phyloP scores from a whole-genome alignment of 2,797 vertebrate species.

The Gymnoscopelus braueri region DNA sequence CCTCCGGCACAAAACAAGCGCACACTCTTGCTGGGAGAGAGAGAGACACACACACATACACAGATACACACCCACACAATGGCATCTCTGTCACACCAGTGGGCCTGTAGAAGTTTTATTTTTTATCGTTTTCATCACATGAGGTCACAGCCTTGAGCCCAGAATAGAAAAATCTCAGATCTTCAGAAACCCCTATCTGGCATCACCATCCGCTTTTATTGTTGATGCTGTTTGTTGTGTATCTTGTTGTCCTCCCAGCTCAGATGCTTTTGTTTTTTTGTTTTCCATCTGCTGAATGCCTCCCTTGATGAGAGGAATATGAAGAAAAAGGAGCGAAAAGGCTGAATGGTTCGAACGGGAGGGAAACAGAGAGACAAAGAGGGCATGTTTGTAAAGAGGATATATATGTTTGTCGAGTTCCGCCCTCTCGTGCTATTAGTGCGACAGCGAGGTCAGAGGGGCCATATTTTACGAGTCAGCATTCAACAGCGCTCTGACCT shows the following conservation, averaged over 20 bases:
- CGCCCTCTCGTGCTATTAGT: constrained; percentile 25
- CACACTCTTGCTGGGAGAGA: constrained; percentile 31
- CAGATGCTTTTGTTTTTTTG: constrained; percentile 6
- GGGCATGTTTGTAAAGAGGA: background rate
- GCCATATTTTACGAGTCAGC: constrained; percentile 39
- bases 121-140: constrained; percentile 56
- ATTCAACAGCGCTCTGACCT: constrained; percentile 35
- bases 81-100: constrained; percentile 60
- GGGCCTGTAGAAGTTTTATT: constrained; percentile 43
- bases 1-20: constrained; percentile 32
- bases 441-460: constrained; percentile 35
- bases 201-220: constrained; percentile 18
- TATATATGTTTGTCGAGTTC: background rate
- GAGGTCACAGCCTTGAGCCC: constrained; percentile 43
- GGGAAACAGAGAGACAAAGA: background rate
- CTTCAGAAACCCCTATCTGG: constrained; percentile 26
- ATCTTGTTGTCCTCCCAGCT: constrained; percentile 24
- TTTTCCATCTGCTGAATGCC: constrained; percentile 10
- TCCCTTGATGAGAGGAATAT: constrained; percentile 8
- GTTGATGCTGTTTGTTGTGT: constrained; percentile 18
- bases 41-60: constrained; percentile 14
- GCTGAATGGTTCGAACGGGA: background rate
- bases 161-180: constrained; percentile 33
- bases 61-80: constrained; percentile 44
- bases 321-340: constrained; percentile 6